Conservation (phyloP, 1,140 invertebrate species). For the Formica selysi region DNA sequence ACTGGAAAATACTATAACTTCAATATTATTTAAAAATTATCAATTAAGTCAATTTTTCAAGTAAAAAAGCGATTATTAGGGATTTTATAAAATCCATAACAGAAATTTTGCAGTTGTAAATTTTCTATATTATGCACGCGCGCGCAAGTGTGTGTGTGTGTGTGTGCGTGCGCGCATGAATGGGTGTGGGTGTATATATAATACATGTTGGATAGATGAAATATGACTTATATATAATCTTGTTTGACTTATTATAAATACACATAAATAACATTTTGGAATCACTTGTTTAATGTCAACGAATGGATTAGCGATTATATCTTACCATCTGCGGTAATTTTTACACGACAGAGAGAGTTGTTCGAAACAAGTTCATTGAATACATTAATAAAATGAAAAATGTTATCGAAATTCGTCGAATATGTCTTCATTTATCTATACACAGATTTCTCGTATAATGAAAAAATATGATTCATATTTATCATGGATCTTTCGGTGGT, state of each 20-base stretch:
- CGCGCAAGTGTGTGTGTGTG: too few species aligned
- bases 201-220: not conserved
- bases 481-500: not conserved
- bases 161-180: not conserved
- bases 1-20: constrained; percentile 1
- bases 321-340: constrained; percentile 31
- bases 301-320: constrained; percentile 17
- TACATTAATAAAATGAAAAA: constrained; percentile 28
- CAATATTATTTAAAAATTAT: not conserved
- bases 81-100: too few species aligned
- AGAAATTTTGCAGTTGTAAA: not conserved
- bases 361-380: not conserved
- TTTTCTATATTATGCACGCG: not conserved
- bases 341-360: constrained; percentile 2
- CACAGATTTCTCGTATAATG: not conserved
- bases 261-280: not conserved
- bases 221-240: not conserved
- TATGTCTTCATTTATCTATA: not conserved
- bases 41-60: not conserved
- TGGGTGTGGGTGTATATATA: too few species aligned
- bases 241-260: not conserved
- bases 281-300: constrained; percentile 5
- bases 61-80: not conserved
- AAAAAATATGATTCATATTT: constrained; percentile 8
- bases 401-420: constrained; percentile 19